Percentiles rank a stretch among this genome's conserved stretches.
Conservation (phyloP, 2,888 invertebrate genomes). For the Augochlorella aurata region DNA sequence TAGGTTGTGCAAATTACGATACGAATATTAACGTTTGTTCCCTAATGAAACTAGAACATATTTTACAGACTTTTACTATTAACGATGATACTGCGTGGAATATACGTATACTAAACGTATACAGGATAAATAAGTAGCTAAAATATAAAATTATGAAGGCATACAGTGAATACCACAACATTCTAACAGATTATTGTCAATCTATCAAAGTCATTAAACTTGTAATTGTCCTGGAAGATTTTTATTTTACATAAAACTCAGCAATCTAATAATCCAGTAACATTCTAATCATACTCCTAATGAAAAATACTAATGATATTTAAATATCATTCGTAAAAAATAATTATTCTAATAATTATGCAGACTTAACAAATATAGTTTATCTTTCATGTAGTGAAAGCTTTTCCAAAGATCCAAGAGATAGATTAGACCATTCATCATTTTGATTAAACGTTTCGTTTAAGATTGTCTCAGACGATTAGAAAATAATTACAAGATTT, state of each 20-base stretch:
- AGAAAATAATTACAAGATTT: not conserved
- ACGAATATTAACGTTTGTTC: not conserved
- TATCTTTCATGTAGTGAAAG: not conserved
- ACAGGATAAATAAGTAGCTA: too few relatives aligned
- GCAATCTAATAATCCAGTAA: too few relatives aligned
- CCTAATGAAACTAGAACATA: too few relatives aligned
- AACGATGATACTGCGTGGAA: too few relatives aligned
- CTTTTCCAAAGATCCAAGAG: not conserved
- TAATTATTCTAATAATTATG: not conserved
- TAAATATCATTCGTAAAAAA: not conserved
- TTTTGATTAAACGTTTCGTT: not conserved
- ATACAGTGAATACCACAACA: too few relatives aligned
- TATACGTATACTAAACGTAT: too few relatives aligned
- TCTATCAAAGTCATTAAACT: too few relatives aligned
- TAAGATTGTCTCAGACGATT: not conserved
- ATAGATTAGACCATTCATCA: not conserved
- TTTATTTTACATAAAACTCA: too few relatives aligned
- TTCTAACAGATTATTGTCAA: too few relatives aligned
- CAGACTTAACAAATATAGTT: not conserved
- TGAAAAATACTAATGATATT: not conserved
- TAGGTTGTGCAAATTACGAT: not conserved
- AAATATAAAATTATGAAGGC: too few relatives aligned
- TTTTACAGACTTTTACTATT: not conserved
- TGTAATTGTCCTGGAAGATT: too few relatives aligned
- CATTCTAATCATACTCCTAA: not conserved